Conservation (phyloP, 2,797 vertebrate species). For the Mus minutoides region DNA sequence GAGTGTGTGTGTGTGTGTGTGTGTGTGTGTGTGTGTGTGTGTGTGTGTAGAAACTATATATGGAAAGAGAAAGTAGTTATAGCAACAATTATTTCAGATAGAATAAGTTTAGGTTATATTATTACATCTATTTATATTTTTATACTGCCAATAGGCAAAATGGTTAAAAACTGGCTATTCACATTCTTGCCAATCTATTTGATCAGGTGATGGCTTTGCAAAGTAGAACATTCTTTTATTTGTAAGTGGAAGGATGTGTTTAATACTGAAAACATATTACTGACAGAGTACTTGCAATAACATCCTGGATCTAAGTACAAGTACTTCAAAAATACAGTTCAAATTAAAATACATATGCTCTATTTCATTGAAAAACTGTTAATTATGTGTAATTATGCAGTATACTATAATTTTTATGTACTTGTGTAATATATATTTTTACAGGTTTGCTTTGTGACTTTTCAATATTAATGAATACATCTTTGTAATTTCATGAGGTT, state of each 20-base stretch:
- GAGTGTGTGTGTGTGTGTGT: no score
- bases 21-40: no score
- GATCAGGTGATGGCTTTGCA: background rate
- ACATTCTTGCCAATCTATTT: constrained; percentile 2
- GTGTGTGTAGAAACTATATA: no score
- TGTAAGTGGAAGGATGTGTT: background rate
- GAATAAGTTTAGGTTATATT: background rate
- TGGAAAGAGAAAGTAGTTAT: background rate
- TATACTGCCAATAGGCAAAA: background rate
- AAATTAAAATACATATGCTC: background rate
- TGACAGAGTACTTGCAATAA: background rate
- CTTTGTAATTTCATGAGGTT: background rate
- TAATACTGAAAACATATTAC: background rate
- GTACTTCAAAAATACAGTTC: background rate
- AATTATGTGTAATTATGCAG: background rate
- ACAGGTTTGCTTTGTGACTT: background rate
- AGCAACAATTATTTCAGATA: background rate
- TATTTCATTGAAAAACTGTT: background rate
- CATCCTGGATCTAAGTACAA: background rate
- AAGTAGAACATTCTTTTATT: background rate
- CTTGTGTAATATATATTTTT: background rate
- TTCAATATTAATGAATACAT: background rate
- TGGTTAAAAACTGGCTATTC: background rate
- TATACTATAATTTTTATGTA: background rate
- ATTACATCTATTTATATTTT: background rate